phyloP scores from a whole-genome alignment of 2,797 vertebrate genomes.

The Knipowitschia caucasica region DNA sequence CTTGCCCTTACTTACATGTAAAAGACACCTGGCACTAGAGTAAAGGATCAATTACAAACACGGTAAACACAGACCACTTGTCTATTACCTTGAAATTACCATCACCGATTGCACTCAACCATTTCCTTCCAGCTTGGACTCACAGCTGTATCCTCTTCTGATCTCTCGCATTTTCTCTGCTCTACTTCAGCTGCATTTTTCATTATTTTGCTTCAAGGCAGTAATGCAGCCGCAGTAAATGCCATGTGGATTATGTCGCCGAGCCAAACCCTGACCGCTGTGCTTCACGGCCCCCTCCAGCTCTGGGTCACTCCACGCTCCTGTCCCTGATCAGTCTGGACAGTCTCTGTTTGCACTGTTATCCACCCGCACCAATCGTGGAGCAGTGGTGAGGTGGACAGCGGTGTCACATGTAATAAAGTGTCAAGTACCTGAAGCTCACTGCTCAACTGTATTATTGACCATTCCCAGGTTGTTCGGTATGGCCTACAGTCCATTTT shows the following conservation, averaged over 20 bases:
- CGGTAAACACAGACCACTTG: too few species aligned
- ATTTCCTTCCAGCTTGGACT: too few species aligned
- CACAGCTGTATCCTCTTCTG: not conserved
- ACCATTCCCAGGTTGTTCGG: not conserved
- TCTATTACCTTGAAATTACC: too few species aligned
- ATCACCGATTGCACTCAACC: too few species aligned
- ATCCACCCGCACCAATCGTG: conserved; percentile 4
- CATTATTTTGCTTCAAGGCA: conserved; percentile 2
- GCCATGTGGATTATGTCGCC: conserved; percentile 23
- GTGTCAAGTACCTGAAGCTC: conserved; percentile 11
- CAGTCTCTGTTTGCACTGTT: conserved; percentile 6
- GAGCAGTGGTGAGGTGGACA: conserved; percentile 4
- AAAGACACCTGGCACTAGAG: too few species aligned
- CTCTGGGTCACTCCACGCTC: conserved; percentile 34
- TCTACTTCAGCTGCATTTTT: not conserved
- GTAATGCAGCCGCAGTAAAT: conserved; percentile 8
- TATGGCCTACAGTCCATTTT: too few species aligned
- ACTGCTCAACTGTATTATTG: not conserved
- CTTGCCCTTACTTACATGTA: too few species aligned
- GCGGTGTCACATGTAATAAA: conserved; percentile 6
- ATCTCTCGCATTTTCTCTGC: not conserved
- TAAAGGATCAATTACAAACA: too few species aligned
- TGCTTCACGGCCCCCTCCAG: conserved; percentile 18
- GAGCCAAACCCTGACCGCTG: conserved; percentile 22
- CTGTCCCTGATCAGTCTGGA: not conserved